These are phyloP conservation scores for Pogoniulus pusillus DNA, from an alignment of 2,797 vertebrate species.

Conservation along the genomic window DNA sequence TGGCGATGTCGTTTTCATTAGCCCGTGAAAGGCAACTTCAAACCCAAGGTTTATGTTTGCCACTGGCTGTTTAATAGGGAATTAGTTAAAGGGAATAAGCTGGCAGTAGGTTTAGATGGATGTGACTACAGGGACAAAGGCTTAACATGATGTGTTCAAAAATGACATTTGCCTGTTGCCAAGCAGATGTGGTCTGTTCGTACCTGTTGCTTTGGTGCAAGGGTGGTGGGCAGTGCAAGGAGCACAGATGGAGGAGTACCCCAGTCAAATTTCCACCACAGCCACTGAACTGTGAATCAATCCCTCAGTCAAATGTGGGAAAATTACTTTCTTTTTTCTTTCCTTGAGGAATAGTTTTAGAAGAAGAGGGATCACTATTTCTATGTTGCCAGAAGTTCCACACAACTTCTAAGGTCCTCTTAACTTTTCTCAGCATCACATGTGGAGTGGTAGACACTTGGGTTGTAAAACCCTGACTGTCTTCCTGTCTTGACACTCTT, in stretches of 20 bases:
- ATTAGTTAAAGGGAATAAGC: constrained; percentile 45
- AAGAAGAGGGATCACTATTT: constrained; percentile 13
- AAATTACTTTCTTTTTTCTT: not conserved
- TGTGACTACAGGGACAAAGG: not conserved
- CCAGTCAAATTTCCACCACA: not conserved
- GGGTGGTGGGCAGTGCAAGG: not conserved
- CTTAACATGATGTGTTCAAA: constrained; percentile 22
- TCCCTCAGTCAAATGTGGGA: not conserved
- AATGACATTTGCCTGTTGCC: constrained; percentile 36
- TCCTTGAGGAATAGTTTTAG: not conserved
- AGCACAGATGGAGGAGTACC: not conserved
- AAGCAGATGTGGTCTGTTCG: not conserved
- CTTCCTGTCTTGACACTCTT: not conserved
- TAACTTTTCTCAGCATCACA: not conserved
- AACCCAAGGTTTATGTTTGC: constrained; percentile 58
- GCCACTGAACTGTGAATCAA: not conserved
- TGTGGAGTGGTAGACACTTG: not conserved
- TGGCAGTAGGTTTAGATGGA: constrained; percentile 51
- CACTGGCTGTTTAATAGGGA: constrained; percentile 1
- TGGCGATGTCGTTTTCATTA: not conserved
- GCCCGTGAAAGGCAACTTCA: constrained; percentile 57
- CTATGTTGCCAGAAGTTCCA: constrained; percentile 16
- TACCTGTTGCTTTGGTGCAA: constrained; percentile 30
- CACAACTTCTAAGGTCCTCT: not conserved
- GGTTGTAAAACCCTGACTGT: not conserved